These are phyloP conservation scores for Perizoma flavofasciatum DNA, from an alignment of 2,888 invertebrate genomes.

Conservation along the genomic window DNA sequence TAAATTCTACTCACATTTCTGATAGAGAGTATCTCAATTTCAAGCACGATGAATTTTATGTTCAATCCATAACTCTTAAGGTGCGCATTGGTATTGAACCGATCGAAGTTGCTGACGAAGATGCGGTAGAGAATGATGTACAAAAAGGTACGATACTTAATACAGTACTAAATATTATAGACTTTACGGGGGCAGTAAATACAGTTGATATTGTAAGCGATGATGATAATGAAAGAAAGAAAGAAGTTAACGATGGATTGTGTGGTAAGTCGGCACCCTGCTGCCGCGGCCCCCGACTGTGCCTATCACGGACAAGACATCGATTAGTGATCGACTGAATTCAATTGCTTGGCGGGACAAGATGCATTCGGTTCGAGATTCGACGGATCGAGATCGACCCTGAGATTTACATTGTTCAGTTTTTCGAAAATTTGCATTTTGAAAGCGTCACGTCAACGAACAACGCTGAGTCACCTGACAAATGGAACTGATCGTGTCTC, in stretches of 20 bases:
- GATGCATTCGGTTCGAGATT: conserved; percentile 65
- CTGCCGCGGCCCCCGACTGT: conserved; percentile 81
- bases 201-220: conserved; percentile 72
- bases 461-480: conserved; percentile 82
- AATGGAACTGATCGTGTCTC: conserved; percentile 79
- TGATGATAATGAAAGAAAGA: conserved; percentile 79
- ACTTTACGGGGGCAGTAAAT: conserved; percentile 62
- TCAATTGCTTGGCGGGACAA: conserved; percentile 82
- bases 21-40: conserved; percentile 55
- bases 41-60: conserved; percentile 57
- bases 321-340: conserved; percentile 84
- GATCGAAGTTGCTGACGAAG: conserved; percentile 72
- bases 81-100: conserved; percentile 58
- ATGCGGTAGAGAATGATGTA: conserved; percentile 79
- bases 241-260: conserved; percentile 84
- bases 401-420: conserved; percentile 80
- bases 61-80: conserved; percentile 61
- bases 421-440: conserved; percentile 83
- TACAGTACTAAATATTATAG: conserved; percentile 62
- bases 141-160: conserved; percentile 77
- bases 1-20: conserved; percentile 63
- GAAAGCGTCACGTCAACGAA: conserved; percentile 79
- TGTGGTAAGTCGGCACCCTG: conserved; percentile 84
- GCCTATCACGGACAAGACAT: conserved; percentile 84
- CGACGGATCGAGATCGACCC: conserved; percentile 75